Conservation (phyloP, 2,888 invertebrate genomes). For the Ptychoptera albimana region DNA sequence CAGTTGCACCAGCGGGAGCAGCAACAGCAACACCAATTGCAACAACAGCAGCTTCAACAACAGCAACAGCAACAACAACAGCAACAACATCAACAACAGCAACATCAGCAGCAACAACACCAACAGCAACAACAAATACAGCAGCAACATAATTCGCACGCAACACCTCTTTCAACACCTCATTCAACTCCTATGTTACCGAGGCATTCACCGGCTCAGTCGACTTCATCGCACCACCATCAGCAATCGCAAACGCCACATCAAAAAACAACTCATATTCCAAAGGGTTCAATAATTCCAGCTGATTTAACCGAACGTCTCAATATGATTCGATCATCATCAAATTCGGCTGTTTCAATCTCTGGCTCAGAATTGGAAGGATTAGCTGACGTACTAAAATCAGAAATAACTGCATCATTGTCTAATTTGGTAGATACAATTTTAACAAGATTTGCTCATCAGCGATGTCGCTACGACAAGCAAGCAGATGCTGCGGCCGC, state of each 20-base stretch:
- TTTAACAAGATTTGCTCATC: constrained; percentile 69
- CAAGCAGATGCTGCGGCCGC: constrained; percentile 63
- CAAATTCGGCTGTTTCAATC: constrained; percentile 47
- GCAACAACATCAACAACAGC: constrained; percentile 28
- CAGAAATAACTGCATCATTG: constrained; percentile 72
- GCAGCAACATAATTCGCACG: constrained; percentile 26
- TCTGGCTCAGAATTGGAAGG: constrained; percentile 72
- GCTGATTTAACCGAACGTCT: constrained; percentile 63
- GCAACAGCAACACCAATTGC: constrained; percentile 31
- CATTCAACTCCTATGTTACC: constrained; percentile 11
- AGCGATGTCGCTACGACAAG: constrained; percentile 57
- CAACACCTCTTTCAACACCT: constrained; percentile 10
- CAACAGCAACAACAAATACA: constrained; percentile 29
- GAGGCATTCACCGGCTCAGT: constrained; percentile 13
- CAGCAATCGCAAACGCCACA: constrained; percentile 24
- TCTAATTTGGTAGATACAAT: constrained; percentile 78
- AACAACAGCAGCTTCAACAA: constrained; percentile 36
- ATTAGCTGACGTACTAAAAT: constrained; percentile 80
- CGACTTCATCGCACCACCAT: constrained; percentile 15
- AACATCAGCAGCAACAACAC: constrained; percentile 21
- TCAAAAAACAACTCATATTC: constrained; percentile 24
- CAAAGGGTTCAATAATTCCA: constrained; percentile 32
- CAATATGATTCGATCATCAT: constrained; percentile 55
- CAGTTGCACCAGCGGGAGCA: constrained; percentile 35
- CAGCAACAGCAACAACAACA: constrained; percentile 41